Evolutionary conservation across 2,888 invertebrate species (phyloP).

Genomic region (Cheilosia grossa): DNA sequence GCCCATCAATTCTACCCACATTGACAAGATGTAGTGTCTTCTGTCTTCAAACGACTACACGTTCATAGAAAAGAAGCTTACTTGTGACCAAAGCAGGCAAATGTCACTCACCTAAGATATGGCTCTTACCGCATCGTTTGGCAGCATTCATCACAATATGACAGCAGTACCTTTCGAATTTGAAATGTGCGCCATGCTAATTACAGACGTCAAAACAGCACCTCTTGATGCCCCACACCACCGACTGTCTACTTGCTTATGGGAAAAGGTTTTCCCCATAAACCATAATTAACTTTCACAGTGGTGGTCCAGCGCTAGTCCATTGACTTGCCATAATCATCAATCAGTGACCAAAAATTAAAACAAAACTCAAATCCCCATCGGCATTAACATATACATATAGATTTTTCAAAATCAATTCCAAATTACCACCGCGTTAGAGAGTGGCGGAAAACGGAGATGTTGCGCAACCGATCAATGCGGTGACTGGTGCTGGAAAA

Average conservation of each 20-base stretch:
- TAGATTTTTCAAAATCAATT: slow-evolving; percentile 28
- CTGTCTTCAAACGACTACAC: slow-evolving; percentile 20
- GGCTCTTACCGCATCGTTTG: slow-evolving; percentile 4
- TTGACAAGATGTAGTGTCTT: background rate
- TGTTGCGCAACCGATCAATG: slow-evolving; percentile 44
- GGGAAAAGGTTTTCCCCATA: slow-evolving; percentile 11
- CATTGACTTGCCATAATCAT: slow-evolving; percentile 47
- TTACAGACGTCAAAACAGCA: slow-evolving; percentile 32
- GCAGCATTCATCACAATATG: slow-evolving; percentile 20
- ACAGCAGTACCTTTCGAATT: slow-evolving; percentile 15
- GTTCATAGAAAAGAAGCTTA: slow-evolving; percentile 28
- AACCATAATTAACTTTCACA: slow-evolving; percentile 46
- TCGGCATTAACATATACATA: slow-evolving; percentile 9
- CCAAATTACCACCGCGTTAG: slow-evolving; percentile 36
- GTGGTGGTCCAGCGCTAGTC: slow-evolving; percentile 20
- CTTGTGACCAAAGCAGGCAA: slow-evolving; percentile 4
- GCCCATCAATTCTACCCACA: slow-evolving; percentile 40
- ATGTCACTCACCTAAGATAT: slow-evolving; percentile 18
- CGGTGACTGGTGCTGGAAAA: background rate
- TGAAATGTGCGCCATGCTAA: slow-evolving; percentile 2
- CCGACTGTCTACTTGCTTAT: background rate
- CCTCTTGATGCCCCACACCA: slow-evolving; percentile 9
- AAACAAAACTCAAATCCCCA: slow-evolving; percentile 53
- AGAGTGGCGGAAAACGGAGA: slow-evolving; percentile 53
- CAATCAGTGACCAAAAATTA: slow-evolving; percentile 52